Evolutionary conservation across 2,888 invertebrate genomes (phyloP).

Genomic region (Scrobipalpa costella): DNA sequence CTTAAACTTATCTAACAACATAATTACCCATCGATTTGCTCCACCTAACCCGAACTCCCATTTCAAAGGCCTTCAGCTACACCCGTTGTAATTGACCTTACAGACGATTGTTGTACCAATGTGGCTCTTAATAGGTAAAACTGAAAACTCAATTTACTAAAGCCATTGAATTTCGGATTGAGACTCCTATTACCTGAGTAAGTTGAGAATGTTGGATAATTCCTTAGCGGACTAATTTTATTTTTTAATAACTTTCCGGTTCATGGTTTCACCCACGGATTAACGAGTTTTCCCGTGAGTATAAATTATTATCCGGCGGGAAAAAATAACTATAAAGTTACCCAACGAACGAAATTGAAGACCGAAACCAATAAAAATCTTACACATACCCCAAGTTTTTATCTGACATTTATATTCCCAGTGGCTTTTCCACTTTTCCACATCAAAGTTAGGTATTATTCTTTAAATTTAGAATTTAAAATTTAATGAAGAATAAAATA

Average conservation of each 20-base stretch:
- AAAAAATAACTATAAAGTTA: too few relatives aligned
- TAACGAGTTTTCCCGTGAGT: neutral
- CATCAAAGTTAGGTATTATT: too few relatives aligned
- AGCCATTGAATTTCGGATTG: conserved; percentile 7
- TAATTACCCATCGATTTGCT: neutral
- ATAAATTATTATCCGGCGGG: too few relatives aligned
- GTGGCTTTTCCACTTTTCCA: too few relatives aligned
- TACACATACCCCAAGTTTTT: too few relatives aligned
- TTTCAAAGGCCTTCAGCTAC: conserved; percentile 16
- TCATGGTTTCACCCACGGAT: neutral
- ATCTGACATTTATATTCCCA: too few relatives aligned
- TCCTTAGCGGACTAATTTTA: neutral
- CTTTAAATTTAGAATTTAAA: too few relatives aligned
- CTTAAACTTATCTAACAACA: neutral
- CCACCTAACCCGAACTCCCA: neutral
- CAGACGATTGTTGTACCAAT: conserved; percentile 2
- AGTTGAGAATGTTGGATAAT: neutral
- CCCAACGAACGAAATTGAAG: too few relatives aligned
- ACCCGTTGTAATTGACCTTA: conserved; percentile 4
- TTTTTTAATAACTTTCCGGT: neutral
- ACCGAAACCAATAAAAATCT: too few relatives aligned
- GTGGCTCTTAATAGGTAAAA: neutral
- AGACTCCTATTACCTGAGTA: conserved; percentile 5
- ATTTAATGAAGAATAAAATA: too few relatives aligned
- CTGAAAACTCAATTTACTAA: conserved; percentile 2